Evolutionary conservation across 1,140 invertebrate genomes (phyloP), one percentile per base, ranked within the genome.

Genomic region (Hycleus phaleratus): DNA sequence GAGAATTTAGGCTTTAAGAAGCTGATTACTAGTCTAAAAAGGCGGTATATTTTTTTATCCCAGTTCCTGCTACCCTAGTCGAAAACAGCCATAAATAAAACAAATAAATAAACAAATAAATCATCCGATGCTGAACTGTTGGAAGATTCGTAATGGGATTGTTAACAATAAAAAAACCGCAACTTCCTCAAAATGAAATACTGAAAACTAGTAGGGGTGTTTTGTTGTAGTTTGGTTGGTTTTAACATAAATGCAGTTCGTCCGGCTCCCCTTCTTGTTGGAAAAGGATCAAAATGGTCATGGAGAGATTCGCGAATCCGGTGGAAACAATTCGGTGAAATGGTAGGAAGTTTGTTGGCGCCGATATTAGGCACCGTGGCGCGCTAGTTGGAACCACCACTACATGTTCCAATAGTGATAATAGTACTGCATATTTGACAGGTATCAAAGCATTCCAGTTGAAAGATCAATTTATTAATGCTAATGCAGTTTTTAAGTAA

Each of bases 71-170:
- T 55, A 65, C 44, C 12, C 63, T 46, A 66, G 63, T 61, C 58
- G 60, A 66, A 69, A 67, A 68, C 68, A 68, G 66, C 68, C 65
- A 69, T 69, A 68, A 69, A 69, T 66, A 69, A 69, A 68, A 61
- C 63, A 68, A 69, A 68, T 69, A 68, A n/a, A n/a, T n/a, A 69
- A 69, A 68, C 64, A 64, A 67, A 67, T 62, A n/a, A n/a, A 64
- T 67, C 58, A 54, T 60, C 24, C 40, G 56, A 54, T 54, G 60
- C 55, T 38, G 46, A 53, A 32, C 51, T 39, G 24, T 25, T 25
- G 42, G 52, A n/a, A 10, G 49, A 32, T 25, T 49, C 49, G 11
- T 10, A 39, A 43, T 26, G 32, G 49, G 39, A 8, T 32, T 32
- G 26, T 32, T 32, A 32, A 32, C 26, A 32, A 32, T 32, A 32